Base-by-base conservation (phyloP, 1,140 invertebrate genomes). In the Calycopis cecrops region DNA sequence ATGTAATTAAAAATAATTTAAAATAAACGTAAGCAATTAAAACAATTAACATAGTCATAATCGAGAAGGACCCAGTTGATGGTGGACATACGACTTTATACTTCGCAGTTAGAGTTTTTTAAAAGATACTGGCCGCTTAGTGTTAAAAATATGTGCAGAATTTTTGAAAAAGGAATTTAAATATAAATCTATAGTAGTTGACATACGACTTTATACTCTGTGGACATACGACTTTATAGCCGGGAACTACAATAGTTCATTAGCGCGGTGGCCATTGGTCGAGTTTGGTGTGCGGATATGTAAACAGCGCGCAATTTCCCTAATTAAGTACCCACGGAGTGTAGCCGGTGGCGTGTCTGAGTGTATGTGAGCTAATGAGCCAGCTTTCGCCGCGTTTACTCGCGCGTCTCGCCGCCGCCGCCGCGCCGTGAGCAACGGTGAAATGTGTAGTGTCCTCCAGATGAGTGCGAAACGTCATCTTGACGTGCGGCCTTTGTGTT, bases 261-360 rank as follows among this genome's bases (percentile, higher is more conserved):
- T 71, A 71, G 38, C 54, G 55, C 48, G 64, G 60, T 62, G 64
- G 61, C 72, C 21, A 28, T 73, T 71, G 68, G 65, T 63, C 67
- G 65, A 67, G 66, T 69, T 62, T 63, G 61, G 60, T 67, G 60
- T 57, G 60, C 54, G 37, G 64, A 63, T 68, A 69, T 73, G 67
- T 70, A 73, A 74, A 77, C 69, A 73, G 57, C 63, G 56, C 60
- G 62, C 71, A 72, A 77, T 79, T 74, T 80, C 69, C 62, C 75
- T 80, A 80, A 82, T 80, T 80, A 80, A 77, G 73, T 71, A 71
- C 65, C 65, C 69, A 68, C 55, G 47, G 61, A 64, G 65, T 68
- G 65, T 68, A 28, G 21, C 65, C 65, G 68, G 67, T 55, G 44
- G 61, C 63, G 65, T 68, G 65, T 68, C 55, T 48, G 61, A 64